Evolutionary conservation across 1,140 invertebrate genomes (phyloP).

Genomic region (Lepidurus apus): DNA sequence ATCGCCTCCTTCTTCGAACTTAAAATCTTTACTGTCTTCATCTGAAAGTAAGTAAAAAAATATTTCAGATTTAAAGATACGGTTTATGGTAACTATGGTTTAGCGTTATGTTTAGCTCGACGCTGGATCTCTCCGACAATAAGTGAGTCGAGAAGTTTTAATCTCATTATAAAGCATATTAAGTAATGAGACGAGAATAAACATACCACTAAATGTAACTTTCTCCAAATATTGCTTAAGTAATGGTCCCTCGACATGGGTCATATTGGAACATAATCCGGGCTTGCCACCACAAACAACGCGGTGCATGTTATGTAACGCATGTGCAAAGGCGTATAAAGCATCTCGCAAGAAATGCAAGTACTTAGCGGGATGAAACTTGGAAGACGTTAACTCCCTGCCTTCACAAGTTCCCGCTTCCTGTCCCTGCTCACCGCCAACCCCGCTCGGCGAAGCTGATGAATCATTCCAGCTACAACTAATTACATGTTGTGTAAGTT

Average conservation of each 20-base stretch:
- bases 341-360: constrained; percentile 55
- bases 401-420: constrained; percentile 16
- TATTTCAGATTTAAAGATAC: neutral
- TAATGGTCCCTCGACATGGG: constrained; percentile 45
- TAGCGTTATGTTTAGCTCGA: neutral
- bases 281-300: constrained; percentile 43
- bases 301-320: constrained; percentile 48
- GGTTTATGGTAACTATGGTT: neutral
- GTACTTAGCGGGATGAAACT: constrained; percentile 41
- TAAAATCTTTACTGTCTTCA: constrained; percentile 47
- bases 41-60: constrained; percentile 43
- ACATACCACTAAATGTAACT: constrained; percentile 51
- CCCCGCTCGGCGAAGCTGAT: neutral
- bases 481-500: neutral
- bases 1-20: constrained; percentile 47
- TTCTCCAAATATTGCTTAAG: constrained; percentile 48
- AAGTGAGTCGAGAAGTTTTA: neutral
- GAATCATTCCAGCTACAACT: constrained; percentile 14
- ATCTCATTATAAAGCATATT: neutral
- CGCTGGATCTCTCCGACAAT: too few relatives aligned
- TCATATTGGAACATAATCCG: constrained; percentile 48
- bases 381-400: neutral
- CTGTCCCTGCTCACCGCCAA: neutral
- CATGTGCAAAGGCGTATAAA: constrained; percentile 52
- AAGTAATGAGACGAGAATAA: neutral